A percentile compares a stretch with the other conserved stretches of the same genome.
phyloP scores from a whole-genome alignment of 2,113 vertebrate genomes.

The Hyaena hyaena region DNA sequence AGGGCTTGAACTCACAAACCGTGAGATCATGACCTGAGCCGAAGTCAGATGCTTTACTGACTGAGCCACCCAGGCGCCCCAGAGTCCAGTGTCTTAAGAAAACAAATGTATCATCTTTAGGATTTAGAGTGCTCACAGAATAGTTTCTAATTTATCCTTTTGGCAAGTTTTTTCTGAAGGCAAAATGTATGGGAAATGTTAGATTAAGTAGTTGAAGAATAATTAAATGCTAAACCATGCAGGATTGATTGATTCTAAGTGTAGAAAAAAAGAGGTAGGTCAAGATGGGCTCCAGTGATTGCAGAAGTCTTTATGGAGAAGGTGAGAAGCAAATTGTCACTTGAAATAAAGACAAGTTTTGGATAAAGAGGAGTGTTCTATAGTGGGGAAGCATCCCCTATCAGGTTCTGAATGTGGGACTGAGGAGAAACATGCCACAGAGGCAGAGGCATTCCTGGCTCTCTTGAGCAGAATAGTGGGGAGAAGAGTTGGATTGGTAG shows the following conservation, averaged over 20 bases:
- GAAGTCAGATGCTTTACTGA: too few relatives aligned
- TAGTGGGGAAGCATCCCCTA: background rate
- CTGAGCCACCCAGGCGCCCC: background rate
- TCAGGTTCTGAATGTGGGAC: background rate
- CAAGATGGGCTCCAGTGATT: background rate
- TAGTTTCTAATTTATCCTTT: background rate
- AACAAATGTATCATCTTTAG: background rate
- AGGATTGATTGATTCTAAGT: background rate
- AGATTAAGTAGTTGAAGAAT: constrained; percentile 31
- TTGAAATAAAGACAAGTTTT: background rate
- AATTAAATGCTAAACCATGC: background rate
- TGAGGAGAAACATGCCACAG: too few relatives aligned
- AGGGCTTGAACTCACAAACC: too few relatives aligned
- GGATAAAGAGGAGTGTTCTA: background rate
- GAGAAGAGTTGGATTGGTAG: background rate
- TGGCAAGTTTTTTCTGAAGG: background rate
- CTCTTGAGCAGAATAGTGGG: background rate
- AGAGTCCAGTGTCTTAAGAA: background rate
- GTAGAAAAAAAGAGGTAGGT: background rate
- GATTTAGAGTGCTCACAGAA: background rate
- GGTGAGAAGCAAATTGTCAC: background rate
- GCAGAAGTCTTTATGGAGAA: background rate
- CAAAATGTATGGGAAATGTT: background rate
- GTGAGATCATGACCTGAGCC: too few relatives aligned
- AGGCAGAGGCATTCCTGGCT: background rate